These are phyloP conservation scores for Julus scanicus DNA, from an alignment of 2,888 invertebrate species.

Conservation along the genomic window DNA sequence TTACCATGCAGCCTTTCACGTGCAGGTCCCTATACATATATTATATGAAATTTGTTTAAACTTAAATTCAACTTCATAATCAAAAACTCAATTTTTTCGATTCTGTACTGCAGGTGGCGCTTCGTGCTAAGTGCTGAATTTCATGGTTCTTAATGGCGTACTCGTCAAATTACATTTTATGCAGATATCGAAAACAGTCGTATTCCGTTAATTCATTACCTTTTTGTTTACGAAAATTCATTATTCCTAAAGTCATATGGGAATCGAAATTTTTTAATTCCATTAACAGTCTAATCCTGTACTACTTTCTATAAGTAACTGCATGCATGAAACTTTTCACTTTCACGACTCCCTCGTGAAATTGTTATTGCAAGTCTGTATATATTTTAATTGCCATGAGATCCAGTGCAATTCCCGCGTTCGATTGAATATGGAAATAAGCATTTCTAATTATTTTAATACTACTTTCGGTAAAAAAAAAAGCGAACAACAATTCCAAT, in stretches of 20 bases:
- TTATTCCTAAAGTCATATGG: not conserved
- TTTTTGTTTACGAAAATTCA: not conserved
- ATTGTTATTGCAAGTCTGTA: not conserved
- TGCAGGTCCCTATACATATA: no score
- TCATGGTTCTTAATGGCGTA: no score
- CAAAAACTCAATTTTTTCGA: no score
- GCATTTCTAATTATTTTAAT: conserved; percentile 15
- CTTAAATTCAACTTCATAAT: no score
- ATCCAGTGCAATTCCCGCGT: not conserved
- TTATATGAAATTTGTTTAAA: no score
- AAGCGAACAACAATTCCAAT: not conserved
- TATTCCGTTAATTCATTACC: no score
- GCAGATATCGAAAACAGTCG: no score
- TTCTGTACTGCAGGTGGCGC: no score
- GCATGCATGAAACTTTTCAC: not conserved
- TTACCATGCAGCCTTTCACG: no score
- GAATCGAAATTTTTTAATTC: not conserved
- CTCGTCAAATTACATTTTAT: no score
- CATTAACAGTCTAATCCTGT: not conserved
- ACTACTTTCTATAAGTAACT: not conserved
- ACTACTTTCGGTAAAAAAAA: not conserved
- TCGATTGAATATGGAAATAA: not conserved
- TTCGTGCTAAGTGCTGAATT: no score
- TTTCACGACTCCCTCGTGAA: not conserved
- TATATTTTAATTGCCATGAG: not conserved